Evolutionary conservation across 2,888 invertebrate species (phyloP).

Genomic region (Netelia virgata): DNA sequence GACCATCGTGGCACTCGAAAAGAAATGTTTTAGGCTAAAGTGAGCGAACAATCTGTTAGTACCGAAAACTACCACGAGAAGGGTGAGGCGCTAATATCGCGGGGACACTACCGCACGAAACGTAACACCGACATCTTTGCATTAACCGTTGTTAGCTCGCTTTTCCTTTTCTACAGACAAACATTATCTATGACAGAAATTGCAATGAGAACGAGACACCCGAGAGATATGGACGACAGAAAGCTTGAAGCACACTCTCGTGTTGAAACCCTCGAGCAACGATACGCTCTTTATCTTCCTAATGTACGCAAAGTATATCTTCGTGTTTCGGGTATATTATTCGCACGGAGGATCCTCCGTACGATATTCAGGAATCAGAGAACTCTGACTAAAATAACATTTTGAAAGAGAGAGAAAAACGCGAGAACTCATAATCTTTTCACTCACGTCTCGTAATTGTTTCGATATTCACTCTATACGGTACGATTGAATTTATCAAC

Average conservation of each 20-base stretch:
- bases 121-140: no score
- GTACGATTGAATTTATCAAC: slow-evolving; percentile 22
- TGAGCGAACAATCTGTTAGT: no score
- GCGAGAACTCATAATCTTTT: slow-evolving; percentile 17
- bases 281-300: slow-evolving; percentile 59
- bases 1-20: no score
- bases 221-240: neutral
- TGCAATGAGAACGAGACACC: neutral
- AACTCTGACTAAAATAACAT: slow-evolving; percentile 9
- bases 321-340: slow-evolving; percentile 60
- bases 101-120: no score
- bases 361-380: slow-evolving; percentile 12
- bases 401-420: neutral
- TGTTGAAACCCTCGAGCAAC: slow-evolving; percentile 48
- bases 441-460: slow-evolving; percentile 44
- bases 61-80: no score
- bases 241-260: slow-evolving; percentile 1
- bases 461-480: slow-evolving; percentile 56
- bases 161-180: neutral
- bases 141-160: neutral
- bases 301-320: slow-evolving; percentile 59
- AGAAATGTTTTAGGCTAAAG: no score
- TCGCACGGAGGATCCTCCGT: slow-evolving; percentile 30
- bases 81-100: no score
- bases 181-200: neutral